phyloP scores from a whole-genome alignment of 2,888 invertebrate genomes.

The Leucoma salicis region DNA sequence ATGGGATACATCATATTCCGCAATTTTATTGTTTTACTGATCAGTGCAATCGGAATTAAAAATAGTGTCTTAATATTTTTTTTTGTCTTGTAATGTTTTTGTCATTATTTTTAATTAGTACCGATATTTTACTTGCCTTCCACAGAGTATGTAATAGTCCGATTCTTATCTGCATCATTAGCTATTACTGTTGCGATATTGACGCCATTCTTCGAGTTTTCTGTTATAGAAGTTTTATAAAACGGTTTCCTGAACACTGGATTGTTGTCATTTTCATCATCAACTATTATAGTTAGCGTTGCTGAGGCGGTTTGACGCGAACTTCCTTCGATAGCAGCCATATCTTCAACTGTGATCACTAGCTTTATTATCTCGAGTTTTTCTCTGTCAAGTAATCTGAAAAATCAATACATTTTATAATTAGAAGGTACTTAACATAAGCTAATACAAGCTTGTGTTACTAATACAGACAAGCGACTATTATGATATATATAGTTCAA shows the following conservation, averaged over 20 bases:
- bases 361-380: conserved; percentile 90
- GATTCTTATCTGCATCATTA: conserved; percentile 93
- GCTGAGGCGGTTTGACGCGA: conserved; percentile 87
- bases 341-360: conserved; percentile 90
- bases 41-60: too few species aligned
- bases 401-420: too few species aligned
- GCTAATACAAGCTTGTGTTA: too few species aligned
- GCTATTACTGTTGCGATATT: conserved; percentile 90
- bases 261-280: conserved; percentile 95
- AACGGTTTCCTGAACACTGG: conserved; percentile 91
- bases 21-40: too few species aligned
- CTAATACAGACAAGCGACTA: too few species aligned
- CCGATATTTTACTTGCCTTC: conserved; percentile 83
- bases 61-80: too few species aligned
- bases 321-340: conserved; percentile 88
- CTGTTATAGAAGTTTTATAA: conserved; percentile 90
- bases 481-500: too few species aligned
- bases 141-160: conserved; percentile 89
- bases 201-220: conserved; percentile 93
- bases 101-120: too few species aligned
- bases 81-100: too few species aligned
- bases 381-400: conserved; percentile 90
- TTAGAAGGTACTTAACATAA: too few species aligned
- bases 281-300: conserved; percentile 87
- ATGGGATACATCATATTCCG: too few species aligned